Base-by-base conservation (phyloP, 1,140 invertebrate species). In the Lepidurus packardi region DNA sequence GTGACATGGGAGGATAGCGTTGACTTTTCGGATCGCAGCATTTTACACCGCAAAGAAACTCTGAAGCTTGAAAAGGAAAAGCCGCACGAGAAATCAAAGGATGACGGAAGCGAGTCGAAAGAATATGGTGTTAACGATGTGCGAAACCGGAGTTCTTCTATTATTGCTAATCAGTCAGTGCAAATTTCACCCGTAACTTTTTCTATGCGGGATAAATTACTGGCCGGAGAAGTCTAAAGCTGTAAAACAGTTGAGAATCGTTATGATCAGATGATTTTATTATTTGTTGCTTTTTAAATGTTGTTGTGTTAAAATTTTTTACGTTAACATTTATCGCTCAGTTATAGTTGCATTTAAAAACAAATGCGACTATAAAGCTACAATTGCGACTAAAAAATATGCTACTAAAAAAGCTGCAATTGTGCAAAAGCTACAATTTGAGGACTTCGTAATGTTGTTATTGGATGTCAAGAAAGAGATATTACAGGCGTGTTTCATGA, bases 1-100 rank as follows among this genome's bases (percentile, higher is more conserved):
- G 75, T 73, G 0, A 74, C 78, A n/a, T 78, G 78, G 78, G 78
- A 78, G 13, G 78, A 78, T 21, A 78, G 78, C 47, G 78, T 78
- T 7, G 78, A 78, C n/a, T 78, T 75, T 45, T 24, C 73, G 11
- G 78, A 78, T 45, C 73, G 73, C 7, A 74, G 53, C 43, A 74
- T 42, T 25, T 45, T 78, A 42, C 73, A 43, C n/a, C 43, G 43
- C n/a, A 78, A 78, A 11, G 45, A 45, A n/a, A 45, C 41, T 53
- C 44, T 53, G 6, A 45, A 45, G 25, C 21, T 53, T 24, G 76
- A 77, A 25, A 9, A 47, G 6, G 76, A 65, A 47, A 53, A 65
- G 41, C 44, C 44, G 34, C 34, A 34, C 3, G 44, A n/a, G 34
- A 43, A 43, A 65, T 34, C 34, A n/a, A 77, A 53, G 76, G 21